These are phyloP conservation scores for Sinotaia quadrata DNA, from an alignment of 2,888 invertebrate genomes.

Conservation along the genomic window DNA sequence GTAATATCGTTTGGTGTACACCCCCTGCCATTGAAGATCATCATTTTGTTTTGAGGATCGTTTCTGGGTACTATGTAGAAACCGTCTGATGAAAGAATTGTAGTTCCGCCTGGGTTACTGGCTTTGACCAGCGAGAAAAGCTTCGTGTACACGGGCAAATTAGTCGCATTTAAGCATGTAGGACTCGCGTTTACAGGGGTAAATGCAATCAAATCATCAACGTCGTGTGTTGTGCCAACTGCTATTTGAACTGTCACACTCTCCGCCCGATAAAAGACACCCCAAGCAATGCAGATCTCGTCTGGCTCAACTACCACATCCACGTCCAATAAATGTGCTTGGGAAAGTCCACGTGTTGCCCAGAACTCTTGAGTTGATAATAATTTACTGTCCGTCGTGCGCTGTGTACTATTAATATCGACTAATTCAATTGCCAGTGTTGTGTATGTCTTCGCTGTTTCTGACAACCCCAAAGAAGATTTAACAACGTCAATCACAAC, in stretches of 20 bases:
- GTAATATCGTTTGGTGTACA: not conserved
- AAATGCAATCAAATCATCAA: slow-evolving; percentile 1
- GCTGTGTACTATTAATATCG: too few relatives aligned
- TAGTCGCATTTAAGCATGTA: slow-evolving; percentile 2
- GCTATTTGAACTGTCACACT: not conserved
- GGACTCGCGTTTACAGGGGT: not conserved
- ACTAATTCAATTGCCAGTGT: too few relatives aligned
- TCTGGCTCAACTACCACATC: slow-evolving; percentile 5
- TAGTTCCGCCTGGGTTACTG: slow-evolving; percentile 6
- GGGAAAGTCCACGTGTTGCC: too few relatives aligned
- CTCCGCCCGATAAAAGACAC: slow-evolving; percentile 1
- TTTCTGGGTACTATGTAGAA: not conserved
- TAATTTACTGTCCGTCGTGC: too few relatives aligned
- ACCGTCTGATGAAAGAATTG: slow-evolving; percentile 17
- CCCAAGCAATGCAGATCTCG: slow-evolving; percentile 10
- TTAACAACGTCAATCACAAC: slow-evolving; percentile 30
- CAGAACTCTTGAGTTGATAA: too few relatives aligned
- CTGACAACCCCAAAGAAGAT: not conserved
- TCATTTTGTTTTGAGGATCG: not conserved
- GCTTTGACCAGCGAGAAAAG: slow-evolving; percentile 20
- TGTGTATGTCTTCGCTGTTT: too few relatives aligned
- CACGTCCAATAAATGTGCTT: too few relatives aligned
- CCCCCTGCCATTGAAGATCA: slow-evolving; percentile 12
- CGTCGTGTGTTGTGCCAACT: not conserved
- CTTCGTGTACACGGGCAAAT: slow-evolving; percentile 17